Evolutionary conservation across 2,113 vertebrate genomes (phyloP).

Genomic region (Muntiacus muntjak): DNA sequence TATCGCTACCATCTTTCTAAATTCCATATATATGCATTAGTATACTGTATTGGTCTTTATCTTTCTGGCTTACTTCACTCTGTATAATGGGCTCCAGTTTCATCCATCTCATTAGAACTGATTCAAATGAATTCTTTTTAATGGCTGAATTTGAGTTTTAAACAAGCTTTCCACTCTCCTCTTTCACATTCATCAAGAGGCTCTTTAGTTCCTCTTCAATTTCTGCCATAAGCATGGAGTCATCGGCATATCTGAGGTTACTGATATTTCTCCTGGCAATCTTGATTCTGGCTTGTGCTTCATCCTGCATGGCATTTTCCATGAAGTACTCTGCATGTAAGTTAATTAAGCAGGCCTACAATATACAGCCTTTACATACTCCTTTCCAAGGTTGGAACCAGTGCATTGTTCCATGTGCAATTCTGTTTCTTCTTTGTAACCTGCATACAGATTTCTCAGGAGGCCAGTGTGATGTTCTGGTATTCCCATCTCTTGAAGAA

Average conservation of each 20-base stretch:
- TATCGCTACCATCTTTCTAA: too few species aligned
- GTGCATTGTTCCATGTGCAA: not conserved
- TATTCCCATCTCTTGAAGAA: not conserved
- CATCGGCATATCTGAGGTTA: not conserved
- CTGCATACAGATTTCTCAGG: not conserved
- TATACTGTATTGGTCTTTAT: too few species aligned
- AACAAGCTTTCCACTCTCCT: not conserved
- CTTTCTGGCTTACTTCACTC: too few species aligned
- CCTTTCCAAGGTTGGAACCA: not conserved
- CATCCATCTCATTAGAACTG: too few species aligned
- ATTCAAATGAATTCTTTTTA: too few species aligned
- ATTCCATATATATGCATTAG: too few species aligned
- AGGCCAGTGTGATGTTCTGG: not conserved
- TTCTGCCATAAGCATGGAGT: not conserved
- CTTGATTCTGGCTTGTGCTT: not conserved
- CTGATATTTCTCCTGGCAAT: not conserved
- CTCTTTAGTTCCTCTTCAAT: not conserved
- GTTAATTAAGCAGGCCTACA: not conserved
- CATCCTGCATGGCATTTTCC: not conserved
- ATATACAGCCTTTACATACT: not conserved
- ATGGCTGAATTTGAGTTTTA: not conserved
- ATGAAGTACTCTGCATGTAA: not conserved
- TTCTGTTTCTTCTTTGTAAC: not conserved
- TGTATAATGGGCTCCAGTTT: too few species aligned
- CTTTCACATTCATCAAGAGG: not conserved